Conservation (phyloP, 2,888 invertebrate species). For the Spisula solida region DNA sequence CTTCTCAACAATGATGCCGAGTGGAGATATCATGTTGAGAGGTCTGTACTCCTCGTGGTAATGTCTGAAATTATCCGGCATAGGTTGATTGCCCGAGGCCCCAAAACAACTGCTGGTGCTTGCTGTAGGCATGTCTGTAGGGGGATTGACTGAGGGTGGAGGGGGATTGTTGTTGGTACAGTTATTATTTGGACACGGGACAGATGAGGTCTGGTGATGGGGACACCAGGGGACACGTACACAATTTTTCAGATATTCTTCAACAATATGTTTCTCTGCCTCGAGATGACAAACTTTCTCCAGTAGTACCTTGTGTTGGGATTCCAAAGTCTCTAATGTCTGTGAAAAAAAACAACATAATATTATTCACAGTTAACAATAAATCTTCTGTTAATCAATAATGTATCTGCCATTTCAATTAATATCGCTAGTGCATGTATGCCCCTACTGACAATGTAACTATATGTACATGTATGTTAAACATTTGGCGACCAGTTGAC, state of each 20-base stretch:
- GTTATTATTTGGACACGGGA: constrained; percentile 37
- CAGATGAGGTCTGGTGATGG: constrained; percentile 57
- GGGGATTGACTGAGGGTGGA: not conserved
- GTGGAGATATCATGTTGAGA: constrained; percentile 39
- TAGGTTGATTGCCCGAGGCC: not conserved
- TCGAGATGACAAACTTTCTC: constrained; percentile 72
- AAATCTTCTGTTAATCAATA: too few relatives aligned
- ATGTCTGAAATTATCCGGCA: constrained; percentile 41
- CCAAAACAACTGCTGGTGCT: not conserved
- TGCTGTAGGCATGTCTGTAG: not conserved
- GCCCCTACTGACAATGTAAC: too few relatives aligned
- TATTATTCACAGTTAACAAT: not conserved
- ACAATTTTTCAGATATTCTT: constrained; percentile 73
- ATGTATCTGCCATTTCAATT: too few relatives aligned
- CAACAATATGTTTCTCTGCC: constrained; percentile 75
- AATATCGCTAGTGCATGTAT: too few relatives aligned
- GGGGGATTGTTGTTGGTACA: constrained; percentile 17
- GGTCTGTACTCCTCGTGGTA: constrained; percentile 25
- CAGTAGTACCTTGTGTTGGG: constrained; percentile 69
- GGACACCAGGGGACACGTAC: constrained; percentile 73
- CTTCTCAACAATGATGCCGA: constrained; percentile 36
- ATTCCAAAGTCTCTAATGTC: constrained; percentile 73
- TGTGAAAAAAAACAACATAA: constrained; percentile 60
- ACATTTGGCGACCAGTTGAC: too few relatives aligned
- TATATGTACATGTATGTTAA: too few relatives aligned